Percentiles rank a stretch among this genome's conserved stretches.
phyloP scores from a whole-genome alignment of 2,888 invertebrate genomes.

The Aphidius colemani region DNA sequence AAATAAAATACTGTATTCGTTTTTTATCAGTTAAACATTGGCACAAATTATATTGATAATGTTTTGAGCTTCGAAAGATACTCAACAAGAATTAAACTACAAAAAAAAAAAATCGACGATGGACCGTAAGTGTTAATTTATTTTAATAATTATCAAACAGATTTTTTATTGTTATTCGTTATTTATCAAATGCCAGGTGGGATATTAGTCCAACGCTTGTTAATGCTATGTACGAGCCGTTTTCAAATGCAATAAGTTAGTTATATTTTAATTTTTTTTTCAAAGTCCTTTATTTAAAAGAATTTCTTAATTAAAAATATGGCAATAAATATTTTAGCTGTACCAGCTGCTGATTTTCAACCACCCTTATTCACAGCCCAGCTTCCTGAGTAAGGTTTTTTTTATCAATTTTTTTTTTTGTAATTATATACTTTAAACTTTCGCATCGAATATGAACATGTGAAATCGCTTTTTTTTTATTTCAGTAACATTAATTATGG shows the following conservation, averaged over 20 bases:
- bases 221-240: conserved; percentile 39
- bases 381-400: conserved; percentile 44
- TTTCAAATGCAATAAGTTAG: conserved; percentile 50
- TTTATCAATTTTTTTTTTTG: not conserved
- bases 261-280: too few species aligned
- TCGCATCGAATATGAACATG: too few species aligned
- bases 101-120: not conserved
- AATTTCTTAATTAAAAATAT: too few species aligned
- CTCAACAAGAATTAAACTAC: conserved; percentile 13
- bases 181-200: conserved; percentile 17
- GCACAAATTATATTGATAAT: conserved; percentile 32
- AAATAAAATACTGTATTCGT: not conserved
- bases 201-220: conserved; percentile 29
- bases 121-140: conserved; percentile 4
- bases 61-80: conserved; percentile 30
- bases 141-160: not conserved
- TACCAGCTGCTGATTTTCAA: conserved; percentile 38
- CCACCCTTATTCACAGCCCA: conserved; percentile 32
- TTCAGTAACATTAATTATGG: conserved; percentile 33
- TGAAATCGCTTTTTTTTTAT: conserved; percentile 1
- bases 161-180: not conserved
- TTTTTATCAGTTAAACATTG: conserved; percentile 28
- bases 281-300: too few species aligned
- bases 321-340: conserved; percentile 22
- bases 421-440: not conserved